These are phyloP conservation scores for Pinna nobilis DNA, from an alignment of 1,140 invertebrate species.

Conservation along the genomic window DNA sequence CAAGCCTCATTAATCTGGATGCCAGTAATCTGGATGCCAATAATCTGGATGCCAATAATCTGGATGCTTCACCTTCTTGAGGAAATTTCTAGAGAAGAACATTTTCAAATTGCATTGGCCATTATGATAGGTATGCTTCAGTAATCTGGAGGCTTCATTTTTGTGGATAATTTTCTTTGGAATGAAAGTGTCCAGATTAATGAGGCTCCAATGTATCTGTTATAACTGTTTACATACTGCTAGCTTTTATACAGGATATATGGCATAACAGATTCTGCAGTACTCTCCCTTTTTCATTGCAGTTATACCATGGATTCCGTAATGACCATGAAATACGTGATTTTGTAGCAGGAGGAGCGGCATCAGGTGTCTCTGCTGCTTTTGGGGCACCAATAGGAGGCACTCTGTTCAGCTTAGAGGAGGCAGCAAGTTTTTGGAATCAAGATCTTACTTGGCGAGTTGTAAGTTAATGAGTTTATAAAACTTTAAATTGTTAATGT, in stretches of 20 bases:
- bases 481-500: background rate
- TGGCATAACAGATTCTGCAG: background rate
- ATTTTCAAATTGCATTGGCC: no score
- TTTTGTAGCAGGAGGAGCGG: slow-evolving; percentile 98
- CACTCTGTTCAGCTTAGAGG: slow-evolving; percentile 97
- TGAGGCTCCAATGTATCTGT: background rate
- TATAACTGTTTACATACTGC: no score
- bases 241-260: no score
- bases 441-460: slow-evolving; percentile 98
- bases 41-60: no score
- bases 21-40: no score
- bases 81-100: no score
- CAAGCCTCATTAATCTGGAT: no score
- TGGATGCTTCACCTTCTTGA: no score
- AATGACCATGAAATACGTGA: slow-evolving; percentile 97
- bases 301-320: slow-evolving; percentile 85
- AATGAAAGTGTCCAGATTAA: no score
- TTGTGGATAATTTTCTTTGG: no score
- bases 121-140: no score
- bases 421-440: slow-evolving; percentile 99
- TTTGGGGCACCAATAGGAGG: slow-evolving; percentile 98
- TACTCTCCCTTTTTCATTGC: slow-evolving; percentile 47
- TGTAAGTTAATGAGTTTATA: slow-evolving; percentile 66
- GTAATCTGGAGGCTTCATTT: no score
- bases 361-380: slow-evolving; percentile 94